Percentiles rank a stretch among this genome's conserved stretches.
phyloP scores from a whole-genome alignment of 2,797 vertebrate genomes.

The Poecilia wingei region DNA sequence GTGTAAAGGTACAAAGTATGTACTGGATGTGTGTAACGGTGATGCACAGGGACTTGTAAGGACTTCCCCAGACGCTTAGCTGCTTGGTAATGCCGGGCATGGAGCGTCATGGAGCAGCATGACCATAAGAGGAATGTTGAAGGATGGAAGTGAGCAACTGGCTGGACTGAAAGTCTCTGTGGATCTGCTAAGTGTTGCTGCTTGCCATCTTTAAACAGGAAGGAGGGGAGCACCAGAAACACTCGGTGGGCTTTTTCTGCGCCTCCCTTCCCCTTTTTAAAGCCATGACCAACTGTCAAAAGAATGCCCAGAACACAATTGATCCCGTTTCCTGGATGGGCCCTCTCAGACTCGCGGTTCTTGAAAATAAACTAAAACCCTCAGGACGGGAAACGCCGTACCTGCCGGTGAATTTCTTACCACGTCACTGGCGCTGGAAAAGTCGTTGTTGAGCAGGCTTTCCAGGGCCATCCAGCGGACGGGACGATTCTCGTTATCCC shows the following conservation, averaged over 20 bases:
- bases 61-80: slow-evolving; percentile 26
- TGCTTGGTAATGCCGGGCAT: slow-evolving; percentile 6
- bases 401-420: slow-evolving; percentile 76
- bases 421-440: slow-evolving; percentile 98
- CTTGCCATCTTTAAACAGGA: slow-evolving; percentile 54
- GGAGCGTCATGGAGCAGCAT: slow-evolving; percentile 10
- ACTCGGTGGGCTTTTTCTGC: neutral
- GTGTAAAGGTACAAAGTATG: slow-evolving; percentile 2
- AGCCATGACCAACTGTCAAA: slow-evolving; percentile 25
- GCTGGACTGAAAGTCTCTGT: slow-evolving; percentile 29
- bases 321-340: slow-evolving; percentile 40
- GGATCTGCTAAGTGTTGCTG: slow-evolving; percentile 45
- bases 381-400: neutral
- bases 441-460: slow-evolving; percentile 96
- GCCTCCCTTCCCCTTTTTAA: slow-evolving; percentile 45
- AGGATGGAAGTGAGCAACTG: slow-evolving; percentile 45
- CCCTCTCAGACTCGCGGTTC: neutral
- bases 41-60: slow-evolving; percentile 22
- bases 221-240: slow-evolving; percentile 37
- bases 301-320: slow-evolving; percentile 30
- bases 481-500: slow-evolving; percentile 97
- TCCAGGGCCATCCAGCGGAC: slow-evolving; percentile 99
- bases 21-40: neutral
- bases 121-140: slow-evolving; percentile 58
- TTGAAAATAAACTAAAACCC: slow-evolving; percentile 1